These are phyloP conservation scores for Ptilodon capucinus DNA, from an alignment of 2,888 invertebrate genomes.

Conservation along the genomic window DNA sequence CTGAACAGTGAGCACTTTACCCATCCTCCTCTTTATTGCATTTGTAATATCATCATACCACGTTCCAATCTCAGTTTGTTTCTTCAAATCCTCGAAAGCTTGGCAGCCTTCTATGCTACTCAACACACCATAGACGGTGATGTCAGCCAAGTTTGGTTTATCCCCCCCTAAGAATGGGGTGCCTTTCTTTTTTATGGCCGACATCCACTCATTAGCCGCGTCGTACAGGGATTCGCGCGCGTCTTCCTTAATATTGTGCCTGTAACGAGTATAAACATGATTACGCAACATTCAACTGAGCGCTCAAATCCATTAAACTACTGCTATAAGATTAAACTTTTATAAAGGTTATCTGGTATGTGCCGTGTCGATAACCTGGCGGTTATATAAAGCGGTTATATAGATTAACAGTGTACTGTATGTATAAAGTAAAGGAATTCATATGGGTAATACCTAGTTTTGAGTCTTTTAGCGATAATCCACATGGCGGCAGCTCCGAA, in stretches of 20 bases:
- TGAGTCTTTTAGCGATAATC: constrained; percentile 93
- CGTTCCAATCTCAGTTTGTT: constrained; percentile 87
- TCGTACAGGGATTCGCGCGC: constrained; percentile 95
- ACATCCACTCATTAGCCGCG: constrained; percentile 91
- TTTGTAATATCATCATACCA: constrained; percentile 92
- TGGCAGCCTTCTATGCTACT: constrained; percentile 96
- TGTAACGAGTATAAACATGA: constrained; percentile 38
- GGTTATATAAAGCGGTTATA: constrained; percentile 1
- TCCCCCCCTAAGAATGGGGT: constrained; percentile 93
- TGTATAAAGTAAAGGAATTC: not conserved
- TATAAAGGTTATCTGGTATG: not conserved
- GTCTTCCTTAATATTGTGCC: constrained; percentile 93
- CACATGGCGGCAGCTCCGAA: constrained; percentile 97
- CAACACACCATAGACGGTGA: constrained; percentile 94
- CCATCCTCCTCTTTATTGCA: constrained; percentile 82
- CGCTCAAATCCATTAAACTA: not conserved
- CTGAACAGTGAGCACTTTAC: constrained; percentile 56
- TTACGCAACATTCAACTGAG: not conserved
- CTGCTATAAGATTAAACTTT: not conserved
- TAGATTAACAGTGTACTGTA: not conserved
- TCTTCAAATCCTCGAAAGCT: constrained; percentile 91
- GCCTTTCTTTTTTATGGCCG: constrained; percentile 86
- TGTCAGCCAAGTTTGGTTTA: constrained; percentile 94
- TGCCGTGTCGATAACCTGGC: not conserved
- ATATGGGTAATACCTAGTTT: constrained; percentile 87